These are phyloP conservation scores for Xyliphius kryptos DNA, from an alignment of 2,113 vertebrate species.

Conservation along the genomic window DNA sequence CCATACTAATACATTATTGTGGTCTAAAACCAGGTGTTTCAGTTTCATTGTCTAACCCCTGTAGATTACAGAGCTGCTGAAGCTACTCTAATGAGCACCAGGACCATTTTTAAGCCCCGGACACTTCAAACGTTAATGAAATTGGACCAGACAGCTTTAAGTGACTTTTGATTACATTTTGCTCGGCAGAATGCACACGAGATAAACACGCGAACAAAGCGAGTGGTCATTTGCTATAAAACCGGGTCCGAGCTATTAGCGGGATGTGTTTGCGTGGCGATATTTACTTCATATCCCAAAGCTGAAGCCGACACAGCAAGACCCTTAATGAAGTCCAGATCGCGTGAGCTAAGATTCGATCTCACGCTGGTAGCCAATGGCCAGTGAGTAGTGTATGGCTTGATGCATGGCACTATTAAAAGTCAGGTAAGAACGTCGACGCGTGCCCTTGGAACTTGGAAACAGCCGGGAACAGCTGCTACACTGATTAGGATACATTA, in stretches of 20 bases:
- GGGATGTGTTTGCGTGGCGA: background rate
- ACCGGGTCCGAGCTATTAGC: background rate
- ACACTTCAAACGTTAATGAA: no score
- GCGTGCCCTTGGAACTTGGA: background rate
- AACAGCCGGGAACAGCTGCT: background rate
- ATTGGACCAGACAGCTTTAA: no score
- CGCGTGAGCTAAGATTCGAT: background rate
- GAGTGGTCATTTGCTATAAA: background rate
- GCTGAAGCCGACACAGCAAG: background rate
- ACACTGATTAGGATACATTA: background rate
- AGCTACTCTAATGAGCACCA: no score
- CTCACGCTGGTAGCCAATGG: background rate
- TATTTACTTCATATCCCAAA: background rate
- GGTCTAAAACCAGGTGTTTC: no score
- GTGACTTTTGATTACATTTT: no score
- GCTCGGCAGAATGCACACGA: no score
- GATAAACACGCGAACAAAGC: conserved; percentile 6
- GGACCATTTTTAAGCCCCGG: no score
- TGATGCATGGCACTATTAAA: background rate
- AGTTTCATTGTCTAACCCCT: no score
- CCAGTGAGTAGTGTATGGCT: no score
- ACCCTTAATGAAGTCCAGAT: background rate
- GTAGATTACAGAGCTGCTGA: no score
- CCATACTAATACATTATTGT: no score
- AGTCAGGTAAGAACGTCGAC: background rate